These are phyloP conservation scores for Poeciliopsis turneri DNA, from an alignment of 2,797 vertebrate genomes.

Conservation along the genomic window DNA sequence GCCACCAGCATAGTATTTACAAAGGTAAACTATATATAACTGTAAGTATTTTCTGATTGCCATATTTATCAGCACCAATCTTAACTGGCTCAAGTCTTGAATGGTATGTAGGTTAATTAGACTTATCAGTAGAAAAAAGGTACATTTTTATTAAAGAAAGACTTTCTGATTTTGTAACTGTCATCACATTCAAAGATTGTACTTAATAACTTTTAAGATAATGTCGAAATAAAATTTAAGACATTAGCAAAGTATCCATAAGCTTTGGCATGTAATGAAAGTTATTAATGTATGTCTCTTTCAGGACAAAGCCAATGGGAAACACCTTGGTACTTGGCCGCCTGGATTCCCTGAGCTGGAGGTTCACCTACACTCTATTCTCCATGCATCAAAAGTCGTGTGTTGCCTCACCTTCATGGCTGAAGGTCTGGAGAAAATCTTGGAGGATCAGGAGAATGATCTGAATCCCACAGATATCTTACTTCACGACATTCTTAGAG, in stretches of 20 bases:
- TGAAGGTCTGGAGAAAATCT: conserved; percentile 40
- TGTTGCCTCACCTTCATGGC: conserved; percentile 68
- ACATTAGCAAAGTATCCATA: neutral
- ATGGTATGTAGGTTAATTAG: neutral
- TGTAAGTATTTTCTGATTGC: neutral
- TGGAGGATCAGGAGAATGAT: conserved; percentile 58
- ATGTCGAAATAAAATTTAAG: neutral
- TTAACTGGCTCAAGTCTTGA: neutral
- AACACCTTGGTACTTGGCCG: conserved; percentile 44
- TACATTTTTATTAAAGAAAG: neutral
- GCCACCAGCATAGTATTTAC: neutral
- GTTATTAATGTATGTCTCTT: neutral
- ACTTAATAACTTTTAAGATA: neutral
- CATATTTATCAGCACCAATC: neutral
- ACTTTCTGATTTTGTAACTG: neutral
- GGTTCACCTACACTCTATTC: neutral
- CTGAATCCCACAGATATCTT: conserved; percentile 39
- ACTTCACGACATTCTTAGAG: conserved; percentile 18
- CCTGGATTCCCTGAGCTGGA: conserved; percentile 61
- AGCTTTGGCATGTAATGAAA: neutral
- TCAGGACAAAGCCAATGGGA: conserved; percentile 63
- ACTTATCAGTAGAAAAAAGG: neutral
- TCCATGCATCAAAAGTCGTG: conserved; percentile 1
- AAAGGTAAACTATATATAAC: neutral
- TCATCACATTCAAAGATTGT: neutral